Evolutionary conservation across 2,888 invertebrate genomes (phyloP), one percentile per base, ranked within the genome.

Genomic region (Allolobophora icterica): DNA sequence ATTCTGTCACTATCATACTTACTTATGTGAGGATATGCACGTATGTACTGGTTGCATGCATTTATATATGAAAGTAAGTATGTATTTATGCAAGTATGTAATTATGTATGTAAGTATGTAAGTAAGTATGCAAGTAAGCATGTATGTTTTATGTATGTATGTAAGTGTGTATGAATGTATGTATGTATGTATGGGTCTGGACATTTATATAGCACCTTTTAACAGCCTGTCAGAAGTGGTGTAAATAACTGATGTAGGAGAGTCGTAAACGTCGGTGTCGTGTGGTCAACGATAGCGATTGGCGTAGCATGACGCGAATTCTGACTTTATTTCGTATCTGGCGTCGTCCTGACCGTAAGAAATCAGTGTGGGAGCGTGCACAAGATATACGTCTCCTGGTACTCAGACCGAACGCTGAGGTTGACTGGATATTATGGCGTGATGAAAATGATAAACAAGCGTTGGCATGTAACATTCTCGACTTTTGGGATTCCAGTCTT

Each of bases 301-400:
- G 71, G 71, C n/a, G 71, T 71, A 71, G 30, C 71, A 71, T 71
- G 71, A 52, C 52, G 42, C 52, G 52, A 52, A 52, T 52, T 52
- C 52, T 52, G 52, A 71, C 71, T 71, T 71, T 71, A 71, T 71
- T 71, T 71, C 71, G n/a, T n/a, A n/a, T 71, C 71, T 1, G n/a
- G n/a, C 71, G 17, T 17, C 71, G 8, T n/a, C 71, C 13, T 4
- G 8, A 71, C 30, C 71, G 13, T 30, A 71, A 71, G 71, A 71
- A 52, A 71, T 71, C 71, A 71, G n/a, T n/a, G 71, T 71, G 71
- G 71, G 71, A 71, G 30, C 71, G 30, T 30, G 71, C 71, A 71
- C 71, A 71, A 71, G 71, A 71, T 71, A 71, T 71, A 71, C 71
- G n/a, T 71, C 71, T 71, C n/a, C 71, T n/a, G 71, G 71, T n/a